Percentiles rank a stretch among this genome's conserved stretches.
These are phyloP conservation scores for Esox niger DNA, from an alignment of 2,113 vertebrate genomes.

Conservation along the genomic window DNA sequence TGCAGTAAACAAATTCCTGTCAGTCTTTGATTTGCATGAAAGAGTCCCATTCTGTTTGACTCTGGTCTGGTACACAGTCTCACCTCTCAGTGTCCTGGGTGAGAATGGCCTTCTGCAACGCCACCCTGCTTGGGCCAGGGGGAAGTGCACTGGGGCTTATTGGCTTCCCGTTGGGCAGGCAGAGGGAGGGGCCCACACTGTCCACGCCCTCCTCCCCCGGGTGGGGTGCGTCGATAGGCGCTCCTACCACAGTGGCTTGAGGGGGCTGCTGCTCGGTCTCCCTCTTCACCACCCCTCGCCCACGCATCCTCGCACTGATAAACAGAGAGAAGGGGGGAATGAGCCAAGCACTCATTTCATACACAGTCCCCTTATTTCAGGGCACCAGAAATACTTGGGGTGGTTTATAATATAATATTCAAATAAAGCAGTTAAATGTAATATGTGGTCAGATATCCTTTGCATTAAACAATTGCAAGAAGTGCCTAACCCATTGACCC, in stretches of 20 bases:
- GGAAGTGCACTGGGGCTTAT: constrained; percentile 82
- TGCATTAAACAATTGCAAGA: no score
- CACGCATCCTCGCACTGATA: constrained; percentile 81
- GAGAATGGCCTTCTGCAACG: constrained; percentile 84
- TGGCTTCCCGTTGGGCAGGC: constrained; percentile 79
- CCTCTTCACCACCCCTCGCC: constrained; percentile 73
- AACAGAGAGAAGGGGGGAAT: background rate
- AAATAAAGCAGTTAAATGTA: no score
- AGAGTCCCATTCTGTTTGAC: no score
- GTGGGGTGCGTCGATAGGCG: constrained; percentile 33
- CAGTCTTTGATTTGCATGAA: no score
- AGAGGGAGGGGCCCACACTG: constrained; percentile 81
- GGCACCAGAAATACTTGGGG: no score
- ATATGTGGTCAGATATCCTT: no score
- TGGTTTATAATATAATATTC: no score
- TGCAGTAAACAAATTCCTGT: no score
- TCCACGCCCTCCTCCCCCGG: constrained; percentile 79
- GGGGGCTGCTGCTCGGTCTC: constrained; percentile 44
- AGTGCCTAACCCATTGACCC: no score
- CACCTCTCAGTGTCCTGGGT: constrained; percentile 85
- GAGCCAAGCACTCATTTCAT: no score
- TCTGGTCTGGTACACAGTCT: constrained; percentile 11
- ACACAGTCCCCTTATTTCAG: no score
- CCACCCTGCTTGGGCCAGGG: constrained; percentile 77
- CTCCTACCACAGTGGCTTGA: constrained; percentile 36